These are phyloP conservation scores for Monodelphis domestica DNA, from an alignment of 2,797 vertebrate genomes.

Conservation along the genomic window DNA sequence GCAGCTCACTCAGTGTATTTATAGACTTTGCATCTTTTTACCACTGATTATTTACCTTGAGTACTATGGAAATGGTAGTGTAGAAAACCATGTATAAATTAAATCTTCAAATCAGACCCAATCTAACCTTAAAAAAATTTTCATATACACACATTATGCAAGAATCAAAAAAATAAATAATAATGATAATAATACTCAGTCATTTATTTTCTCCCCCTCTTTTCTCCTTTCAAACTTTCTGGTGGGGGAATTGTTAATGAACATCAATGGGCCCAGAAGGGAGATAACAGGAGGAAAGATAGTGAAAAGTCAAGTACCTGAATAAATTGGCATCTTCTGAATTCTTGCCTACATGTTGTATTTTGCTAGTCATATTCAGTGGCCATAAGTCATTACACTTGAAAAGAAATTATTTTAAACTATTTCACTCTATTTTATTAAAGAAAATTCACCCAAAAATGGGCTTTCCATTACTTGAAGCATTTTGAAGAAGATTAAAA, in stretches of 20 bases:
- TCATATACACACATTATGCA: background rate
- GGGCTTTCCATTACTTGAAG: background rate
- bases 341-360: background rate
- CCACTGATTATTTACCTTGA: background rate
- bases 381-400: background rate
- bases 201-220: background rate
- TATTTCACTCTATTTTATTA: background rate
- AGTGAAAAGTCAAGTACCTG: background rate
- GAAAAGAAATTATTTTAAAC: background rate
- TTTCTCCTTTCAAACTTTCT: background rate
- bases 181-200: background rate
- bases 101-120: conserved; percentile 8
- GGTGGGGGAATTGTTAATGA: background rate
- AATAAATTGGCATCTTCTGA: background rate
- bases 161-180: background rate
- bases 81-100: background rate
- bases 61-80: background rate
- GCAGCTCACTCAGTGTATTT: background rate
- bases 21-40: background rate
- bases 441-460: background rate
- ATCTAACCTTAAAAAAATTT: background rate
- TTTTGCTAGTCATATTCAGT: background rate
- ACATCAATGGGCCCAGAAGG: background rate
- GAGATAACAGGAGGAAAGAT: background rate
- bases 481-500: conserved; percentile 9